Evolutionary conservation across 2,113 vertebrate species (phyloP).

Genomic region (Addax nasomaculatus): DNA sequence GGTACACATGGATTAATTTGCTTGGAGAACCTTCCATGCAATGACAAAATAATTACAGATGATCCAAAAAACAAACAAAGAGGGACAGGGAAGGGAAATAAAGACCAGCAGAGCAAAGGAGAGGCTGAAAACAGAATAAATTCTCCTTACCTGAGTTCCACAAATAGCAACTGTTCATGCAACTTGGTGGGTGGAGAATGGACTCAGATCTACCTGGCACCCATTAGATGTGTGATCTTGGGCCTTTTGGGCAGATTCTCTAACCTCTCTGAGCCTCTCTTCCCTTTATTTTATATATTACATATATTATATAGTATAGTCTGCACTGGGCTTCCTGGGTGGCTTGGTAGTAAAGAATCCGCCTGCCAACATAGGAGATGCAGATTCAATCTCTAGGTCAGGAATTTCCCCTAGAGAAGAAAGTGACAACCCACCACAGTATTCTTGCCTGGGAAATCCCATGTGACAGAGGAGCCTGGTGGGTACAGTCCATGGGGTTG

Average conservation of each 20-base stretch:
- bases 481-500: background rate
- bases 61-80: background rate
- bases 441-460: background rate
- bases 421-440: background rate
- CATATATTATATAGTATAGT: background rate
- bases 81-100: background rate
- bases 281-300: background rate
- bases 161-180: background rate
- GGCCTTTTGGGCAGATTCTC: background rate
- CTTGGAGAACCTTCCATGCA: background rate
- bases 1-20: background rate
- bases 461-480: background rate
- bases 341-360: background rate
- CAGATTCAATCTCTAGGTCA: background rate
- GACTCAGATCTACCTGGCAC: background rate
- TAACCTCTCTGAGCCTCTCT: background rate
- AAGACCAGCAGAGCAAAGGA: background rate
- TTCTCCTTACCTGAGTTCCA: background rate
- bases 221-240: background rate
- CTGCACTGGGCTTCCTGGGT: background rate
- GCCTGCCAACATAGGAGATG: background rate
- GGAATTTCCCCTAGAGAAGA: background rate
- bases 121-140: background rate
- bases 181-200: background rate
- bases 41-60: background rate